These are phyloP conservation scores for Chauna torquata DNA, from an alignment of 2,113 vertebrate species.

Conservation along the genomic window DNA sequence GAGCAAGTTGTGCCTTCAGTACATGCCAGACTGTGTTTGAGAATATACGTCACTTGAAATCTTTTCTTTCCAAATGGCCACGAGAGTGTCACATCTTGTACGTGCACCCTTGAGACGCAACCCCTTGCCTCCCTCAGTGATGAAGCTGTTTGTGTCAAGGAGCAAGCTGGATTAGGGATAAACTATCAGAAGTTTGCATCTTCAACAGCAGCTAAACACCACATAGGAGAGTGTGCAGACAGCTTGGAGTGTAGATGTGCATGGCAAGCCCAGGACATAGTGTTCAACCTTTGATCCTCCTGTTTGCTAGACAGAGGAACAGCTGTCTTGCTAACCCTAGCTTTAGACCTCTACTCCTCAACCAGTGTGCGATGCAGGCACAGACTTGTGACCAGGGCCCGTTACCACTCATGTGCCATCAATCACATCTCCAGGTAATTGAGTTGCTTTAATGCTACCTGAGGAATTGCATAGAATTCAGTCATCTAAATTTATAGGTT, in stretches of 20 bases:
- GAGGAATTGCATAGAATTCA: not conserved
- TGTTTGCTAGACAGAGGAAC: not conserved
- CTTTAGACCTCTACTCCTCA: not conserved
- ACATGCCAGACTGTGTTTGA: not conserved
- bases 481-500: not conserved
- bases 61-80: not conserved
- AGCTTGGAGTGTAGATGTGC: not conserved
- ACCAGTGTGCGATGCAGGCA: not conserved
- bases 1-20: not conserved
- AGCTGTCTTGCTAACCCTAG: not conserved
- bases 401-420: not conserved
- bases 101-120: not conserved
- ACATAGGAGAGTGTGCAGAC: rapidly evolving
- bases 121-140: not conserved
- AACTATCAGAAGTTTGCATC: not conserved
- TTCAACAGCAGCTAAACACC: not conserved
- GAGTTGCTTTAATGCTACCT: not conserved
- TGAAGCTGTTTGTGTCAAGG: not conserved
- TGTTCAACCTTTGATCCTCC: not conserved
- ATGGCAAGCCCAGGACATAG: not conserved
- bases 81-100: not conserved
- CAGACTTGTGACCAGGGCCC: not conserved
- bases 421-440: not conserved
- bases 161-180: not conserved
- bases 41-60: not conserved